Base-by-base conservation (phyloP, 2,113 vertebrate genomes). In the Engraulis encrasicolus region DNA sequence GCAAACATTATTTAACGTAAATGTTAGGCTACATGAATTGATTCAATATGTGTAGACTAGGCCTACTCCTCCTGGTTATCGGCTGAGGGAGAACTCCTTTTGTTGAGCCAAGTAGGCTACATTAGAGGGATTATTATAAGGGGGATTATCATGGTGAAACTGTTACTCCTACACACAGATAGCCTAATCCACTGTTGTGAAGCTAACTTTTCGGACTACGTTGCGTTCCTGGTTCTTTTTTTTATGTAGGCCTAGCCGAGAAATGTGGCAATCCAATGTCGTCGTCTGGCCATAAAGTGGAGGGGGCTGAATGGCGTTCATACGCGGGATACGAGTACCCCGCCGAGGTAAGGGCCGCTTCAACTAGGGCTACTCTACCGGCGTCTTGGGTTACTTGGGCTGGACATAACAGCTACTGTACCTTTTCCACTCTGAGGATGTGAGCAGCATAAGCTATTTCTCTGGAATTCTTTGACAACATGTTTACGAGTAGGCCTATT, bases 111-210 rank as follows among this genome's bases (percentile, higher is more conserved):
- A 91, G 95, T 92, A n/a, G n/a, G n/a, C n/a, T n/a, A 96, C 95
- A 95, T 94, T 93, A 93, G 93, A 89, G 93, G 92, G 95, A 97
- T 98, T 98, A 97, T 96, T 96, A 96, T 97, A 93, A 92, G 94
- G n/a, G 94, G 92, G 95, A 95, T 97, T 96, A 96, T 92, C 95
- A 94, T 94, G 87, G 94, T 94, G 96, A 96, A 96, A 96, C 95
- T 93, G 93, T 96, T 95, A 97, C 96, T 95, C 91, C 91, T 88
- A 66, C 91, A 95, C 95, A 92, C 95, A 96, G 94, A 96, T 97
- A n/a, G n/a, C n/a, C n/a, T 74, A 98, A 99, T 97, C 94, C 95
- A 91, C 94, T 97, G 95, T 94, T 93, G 91, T 34, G 27, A 34
- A 15, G 87, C 86, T 91, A 93, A 91, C 91, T 89, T 91, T 90